phyloP scores from a whole-genome alignment of 2,888 invertebrate species.

The Trimorus sp. region DNA sequence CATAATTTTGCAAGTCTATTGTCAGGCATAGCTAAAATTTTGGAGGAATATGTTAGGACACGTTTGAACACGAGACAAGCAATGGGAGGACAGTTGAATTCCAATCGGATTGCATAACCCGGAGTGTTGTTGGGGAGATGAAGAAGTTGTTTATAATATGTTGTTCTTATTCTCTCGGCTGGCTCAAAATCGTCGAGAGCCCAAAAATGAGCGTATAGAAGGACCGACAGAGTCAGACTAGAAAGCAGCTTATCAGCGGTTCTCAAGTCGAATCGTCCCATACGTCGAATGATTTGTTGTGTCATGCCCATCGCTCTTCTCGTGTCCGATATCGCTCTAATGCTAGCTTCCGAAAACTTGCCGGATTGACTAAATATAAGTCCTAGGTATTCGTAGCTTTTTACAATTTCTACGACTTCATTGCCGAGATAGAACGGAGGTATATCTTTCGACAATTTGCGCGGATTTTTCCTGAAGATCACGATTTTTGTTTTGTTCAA shows the following conservation, averaged over 20 bases:
- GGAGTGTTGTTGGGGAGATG: constrained; percentile 7
- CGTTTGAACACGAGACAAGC: not conserved
- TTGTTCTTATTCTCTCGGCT: too few species aligned
- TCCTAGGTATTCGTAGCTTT: not conserved
- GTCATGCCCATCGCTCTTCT: not conserved
- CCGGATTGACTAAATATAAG: not conserved
- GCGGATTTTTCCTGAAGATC: constrained; percentile 4
- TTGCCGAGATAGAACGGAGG: not conserved
- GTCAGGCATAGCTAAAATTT: not conserved
- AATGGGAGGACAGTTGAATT: not conserved
- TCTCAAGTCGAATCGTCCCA: not conserved
- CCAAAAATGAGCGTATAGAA: constrained; percentile 1
- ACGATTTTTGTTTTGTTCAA: constrained; percentile 1
- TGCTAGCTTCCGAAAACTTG: not conserved
- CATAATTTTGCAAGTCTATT: not conserved
- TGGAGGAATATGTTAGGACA: not conserved
- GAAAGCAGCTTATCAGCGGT: not conserved
- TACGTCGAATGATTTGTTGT: not conserved
- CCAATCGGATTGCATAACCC: constrained; percentile 2
- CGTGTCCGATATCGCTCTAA: not conserved
- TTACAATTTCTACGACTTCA: not conserved
- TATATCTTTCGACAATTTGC: not conserved
- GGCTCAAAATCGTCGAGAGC: not conserved
- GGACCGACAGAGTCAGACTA: not conserved
- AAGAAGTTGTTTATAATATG: not conserved